Percentiles rank a stretch among this genome's conserved stretches.
Conservation (phyloP, 2,113 vertebrate genomes). For the Poecile atricapillus region DNA sequence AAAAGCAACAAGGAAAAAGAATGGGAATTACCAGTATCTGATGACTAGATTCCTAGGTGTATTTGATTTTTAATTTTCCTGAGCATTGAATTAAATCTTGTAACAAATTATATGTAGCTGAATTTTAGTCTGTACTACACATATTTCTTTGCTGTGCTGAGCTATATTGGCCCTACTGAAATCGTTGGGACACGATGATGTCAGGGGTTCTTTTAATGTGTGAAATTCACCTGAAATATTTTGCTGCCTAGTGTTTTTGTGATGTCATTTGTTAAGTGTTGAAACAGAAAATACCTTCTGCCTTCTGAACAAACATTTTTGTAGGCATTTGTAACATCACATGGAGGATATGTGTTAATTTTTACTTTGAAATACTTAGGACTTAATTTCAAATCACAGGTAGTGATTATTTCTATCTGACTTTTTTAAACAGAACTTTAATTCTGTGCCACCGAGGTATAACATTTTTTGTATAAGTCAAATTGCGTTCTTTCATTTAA, state of each 20-base stretch:
- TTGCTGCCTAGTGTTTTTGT: background rate
- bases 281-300: background rate
- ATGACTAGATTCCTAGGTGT: background rate
- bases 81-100: background rate
- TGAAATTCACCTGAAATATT: background rate
- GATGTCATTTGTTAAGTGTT: background rate
- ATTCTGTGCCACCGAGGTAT: background rate
- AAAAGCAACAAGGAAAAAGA: background rate
- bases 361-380: background rate
- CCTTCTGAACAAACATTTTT: conserved; percentile 32
- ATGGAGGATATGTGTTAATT: background rate
- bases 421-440: background rate
- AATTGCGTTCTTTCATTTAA: background rate
- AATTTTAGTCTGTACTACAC: background rate
- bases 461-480: conserved; percentile 3
- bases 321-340: background rate
- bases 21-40: background rate
- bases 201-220: background rate
- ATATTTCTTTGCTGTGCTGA: background rate
- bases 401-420: background rate
- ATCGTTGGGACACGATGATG: accelerated
- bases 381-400: background rate
- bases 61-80: background rate
- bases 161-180: background rate
- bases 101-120: background rate